Percentiles rank a stretch among this genome's conserved stretches.
Evolutionary conservation across 2,113 vertebrate genomes (phyloP).

Genomic region (Eleginops maclovinus): DNA sequence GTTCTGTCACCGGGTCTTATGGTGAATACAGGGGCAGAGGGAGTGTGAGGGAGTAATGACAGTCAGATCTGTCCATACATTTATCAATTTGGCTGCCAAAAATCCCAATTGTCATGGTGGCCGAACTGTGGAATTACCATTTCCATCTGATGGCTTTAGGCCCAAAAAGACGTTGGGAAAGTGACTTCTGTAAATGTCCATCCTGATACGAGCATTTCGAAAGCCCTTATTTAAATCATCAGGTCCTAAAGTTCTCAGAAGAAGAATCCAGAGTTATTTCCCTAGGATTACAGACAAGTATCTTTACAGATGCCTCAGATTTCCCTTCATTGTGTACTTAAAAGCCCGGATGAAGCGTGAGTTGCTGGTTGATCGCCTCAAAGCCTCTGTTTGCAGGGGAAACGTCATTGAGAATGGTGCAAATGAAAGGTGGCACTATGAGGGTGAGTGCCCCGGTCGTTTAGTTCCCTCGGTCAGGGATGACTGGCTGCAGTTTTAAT

Average conservation of each 20-base stretch:
- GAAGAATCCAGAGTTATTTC: no score
- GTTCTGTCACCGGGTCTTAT: slow-evolving; percentile 14
- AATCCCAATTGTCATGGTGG: no score
- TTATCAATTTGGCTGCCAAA: slow-evolving; percentile 5
- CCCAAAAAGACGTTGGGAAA: no score
- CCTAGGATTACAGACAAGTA: background rate
- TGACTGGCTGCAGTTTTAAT: slow-evolving; percentile 16
- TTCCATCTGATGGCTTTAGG: no score
- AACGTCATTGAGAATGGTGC: background rate
- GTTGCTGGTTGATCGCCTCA: background rate
- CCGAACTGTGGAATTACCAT: no score
- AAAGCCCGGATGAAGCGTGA: background rate
- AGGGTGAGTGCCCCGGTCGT: background rate
- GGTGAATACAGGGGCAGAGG: background rate
- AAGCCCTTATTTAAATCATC: no score
- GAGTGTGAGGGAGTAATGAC: slow-evolving; percentile 2
- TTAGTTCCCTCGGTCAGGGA: slow-evolving; percentile 29
- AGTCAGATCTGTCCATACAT: slow-evolving; percentile 21
- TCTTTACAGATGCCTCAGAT: background rate
- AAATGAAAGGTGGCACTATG: slow-evolving; percentile 18
- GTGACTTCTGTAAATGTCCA: no score
- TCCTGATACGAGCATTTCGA: no score
- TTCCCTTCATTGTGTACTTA: background rate
- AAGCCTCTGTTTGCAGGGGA: slow-evolving; percentile 6
- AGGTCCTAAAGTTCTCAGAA: no score